A percentile compares a stretch with the other conserved stretches of the same genome.
phyloP scores from a whole-genome alignment of 2,113 vertebrate species.

The Excalfactoria chinensis region DNA sequence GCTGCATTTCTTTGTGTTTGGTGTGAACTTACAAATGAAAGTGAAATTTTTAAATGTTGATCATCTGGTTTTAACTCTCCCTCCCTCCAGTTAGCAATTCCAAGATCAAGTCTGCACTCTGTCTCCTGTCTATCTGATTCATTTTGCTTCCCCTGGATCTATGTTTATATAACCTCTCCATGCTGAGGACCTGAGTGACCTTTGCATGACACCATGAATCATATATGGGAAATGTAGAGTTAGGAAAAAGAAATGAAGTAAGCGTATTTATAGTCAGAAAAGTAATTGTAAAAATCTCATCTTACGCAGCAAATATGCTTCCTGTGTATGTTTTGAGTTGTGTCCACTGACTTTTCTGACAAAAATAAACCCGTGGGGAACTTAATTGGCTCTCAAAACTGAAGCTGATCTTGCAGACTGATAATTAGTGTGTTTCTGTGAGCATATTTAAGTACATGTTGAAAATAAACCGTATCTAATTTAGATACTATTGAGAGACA shows the following conservation, averaged over 20 bases:
- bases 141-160: constrained; percentile 40
- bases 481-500: constrained; percentile 46
- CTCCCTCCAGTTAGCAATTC: neutral
- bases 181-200: constrained; percentile 52
- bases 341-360: constrained; percentile 43
- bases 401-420: constrained; percentile 53
- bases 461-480: neutral
- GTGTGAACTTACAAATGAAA: neutral
- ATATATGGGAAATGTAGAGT: constrained; percentile 60
- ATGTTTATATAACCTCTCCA: constrained; percentile 67
- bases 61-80: constrained; percentile 12
- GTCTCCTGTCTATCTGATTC: neutral
- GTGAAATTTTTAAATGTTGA: neutral
- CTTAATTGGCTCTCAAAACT: constrained; percentile 9
- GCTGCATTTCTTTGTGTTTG: neutral
- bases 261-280: constrained; percentile 1
- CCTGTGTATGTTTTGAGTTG: constrained; percentile 56
- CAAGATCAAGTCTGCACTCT: constrained; percentile 44
- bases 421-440: constrained; percentile 49
- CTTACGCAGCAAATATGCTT: constrained; percentile 47
- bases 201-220: constrained; percentile 55
- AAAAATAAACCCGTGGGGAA: constrained; percentile 10
- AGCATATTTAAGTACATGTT: constrained; percentile 12
- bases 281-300: constrained; percentile 46
- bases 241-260: constrained; percentile 41